A percentile compares a stretch with the other conserved stretches of the same genome.
Conservation (phyloP, 1,140 invertebrate species). For the Euwallacea fornicatus region DNA sequence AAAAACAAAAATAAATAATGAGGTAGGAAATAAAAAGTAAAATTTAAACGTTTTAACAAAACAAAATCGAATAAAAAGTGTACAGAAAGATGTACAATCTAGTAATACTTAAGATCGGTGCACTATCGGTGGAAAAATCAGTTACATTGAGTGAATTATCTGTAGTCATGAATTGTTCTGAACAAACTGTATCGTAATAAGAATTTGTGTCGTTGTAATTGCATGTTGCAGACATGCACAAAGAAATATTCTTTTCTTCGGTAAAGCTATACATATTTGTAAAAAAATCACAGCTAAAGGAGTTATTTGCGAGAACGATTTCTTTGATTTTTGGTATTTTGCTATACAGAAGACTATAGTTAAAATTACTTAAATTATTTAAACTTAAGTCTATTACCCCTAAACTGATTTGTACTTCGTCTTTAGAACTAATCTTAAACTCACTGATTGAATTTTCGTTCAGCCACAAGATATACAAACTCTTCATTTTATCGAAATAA, state of each 20-base stretch:
- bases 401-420: slow-evolving; percentile 43
- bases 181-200: slow-evolving; percentile 41
- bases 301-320: slow-evolving; percentile 44
- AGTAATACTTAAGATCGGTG: slow-evolving; percentile 10
- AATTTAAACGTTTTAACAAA: slow-evolving; percentile 33
- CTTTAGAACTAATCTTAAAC: slow-evolving; percentile 42
- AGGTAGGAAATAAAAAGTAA: slow-evolving; percentile 36
- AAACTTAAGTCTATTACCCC: slow-evolving; percentile 43
- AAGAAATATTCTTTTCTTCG: slow-evolving; percentile 37
- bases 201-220: slow-evolving; percentile 37
- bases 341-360: slow-evolving; percentile 44
- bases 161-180: slow-evolving; percentile 12
- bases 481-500: slow-evolving; percentile 45
- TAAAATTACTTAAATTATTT: slow-evolving; percentile 43
- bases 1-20: slow-evolving; percentile 37
- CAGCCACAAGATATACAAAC: slow-evolving; percentile 47
- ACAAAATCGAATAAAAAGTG: slow-evolving; percentile 29
- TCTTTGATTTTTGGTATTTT: slow-evolving; percentile 47
- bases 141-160: slow-evolving; percentile 29
- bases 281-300: slow-evolving; percentile 46
- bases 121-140: slow-evolving; percentile 41
- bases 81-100: slow-evolving; percentile 4
- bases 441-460: slow-evolving; percentile 45
- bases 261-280: slow-evolving; percentile 46
- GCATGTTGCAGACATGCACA: slow-evolving; percentile 44